Base-by-base conservation (phyloP, 2,888 invertebrate species). In the Spisula subtruncata region DNA sequence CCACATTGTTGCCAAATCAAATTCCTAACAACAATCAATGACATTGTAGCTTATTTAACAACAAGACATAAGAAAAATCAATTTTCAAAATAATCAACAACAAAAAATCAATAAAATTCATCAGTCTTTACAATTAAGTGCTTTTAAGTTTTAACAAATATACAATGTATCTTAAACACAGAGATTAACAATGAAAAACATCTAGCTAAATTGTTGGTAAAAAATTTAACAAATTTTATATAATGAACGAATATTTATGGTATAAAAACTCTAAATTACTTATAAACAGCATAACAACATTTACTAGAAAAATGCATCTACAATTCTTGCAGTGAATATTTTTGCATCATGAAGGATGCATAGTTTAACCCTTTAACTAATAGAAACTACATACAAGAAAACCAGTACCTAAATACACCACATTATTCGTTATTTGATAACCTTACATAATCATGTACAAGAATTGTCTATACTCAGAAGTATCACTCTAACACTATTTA, bases 141-240 rank as follows among this genome's bases (percentile, higher is more conserved):
- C 25, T 60, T 20, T 4, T 18, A 25, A 20, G 6, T 6, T 66
- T n/a, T 25, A 25, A 66, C n/a, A 66, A 66, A n/a, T 25, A 66
- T 10, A 66, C 60, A 66, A 25, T 25, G 25, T 25, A 66, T 66
- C 10, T 25, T 66, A n/a, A 66, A 66, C 60, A 66, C 60, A 6
- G 60, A 66, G 60, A 66, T 66, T n/a, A 51, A 51, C 51, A 51
- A 14, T 16, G 51, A 51, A 51, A 41, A 51, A 66, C 60, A 8
- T 25, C 5, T 66, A 25, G 60, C n/a, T 60, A 60, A 66, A 66
- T 12, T n/a, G 2, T 66, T 10, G 5, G 60, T 66, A 25, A 66
- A 66, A 66, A 66, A 25, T 66, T 1, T 66, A 66, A 66, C 60
- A 66, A 66, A 60, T 25, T n/a, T n/a, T n/a, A n/a, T n/a, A n/a